Conservation (phyloP, 2,797 vertebrate genomes). For the Crax fasciolata region DNA sequence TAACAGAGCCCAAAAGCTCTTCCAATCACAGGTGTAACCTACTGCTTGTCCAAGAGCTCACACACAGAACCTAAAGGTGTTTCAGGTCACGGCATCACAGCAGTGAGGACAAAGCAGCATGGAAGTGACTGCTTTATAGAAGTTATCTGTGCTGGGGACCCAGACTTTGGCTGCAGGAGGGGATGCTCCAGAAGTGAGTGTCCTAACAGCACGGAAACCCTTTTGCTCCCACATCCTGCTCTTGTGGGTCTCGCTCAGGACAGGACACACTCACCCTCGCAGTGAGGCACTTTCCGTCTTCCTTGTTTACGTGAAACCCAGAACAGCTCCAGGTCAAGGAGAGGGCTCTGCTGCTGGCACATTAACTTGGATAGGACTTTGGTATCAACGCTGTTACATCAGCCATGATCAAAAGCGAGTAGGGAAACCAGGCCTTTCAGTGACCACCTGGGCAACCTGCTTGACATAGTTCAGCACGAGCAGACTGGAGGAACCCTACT, state of each 20-base stretch:
- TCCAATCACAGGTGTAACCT: neutral
- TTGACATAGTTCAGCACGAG: neutral
- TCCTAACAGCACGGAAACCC: neutral
- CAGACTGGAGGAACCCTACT: no score
- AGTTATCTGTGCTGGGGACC: neutral
- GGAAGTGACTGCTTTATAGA: neutral
- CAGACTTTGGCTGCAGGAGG: neutral
- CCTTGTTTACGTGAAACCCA: neutral
- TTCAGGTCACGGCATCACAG: neutral
- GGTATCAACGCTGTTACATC: neutral
- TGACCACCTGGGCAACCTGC: neutral
- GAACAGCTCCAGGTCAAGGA: neutral
- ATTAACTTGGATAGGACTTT: neutral
- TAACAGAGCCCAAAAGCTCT: neutral
- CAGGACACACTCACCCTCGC: neutral
- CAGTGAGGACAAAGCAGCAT: neutral
- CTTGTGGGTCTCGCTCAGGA: neutral
- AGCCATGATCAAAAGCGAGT: neutral
- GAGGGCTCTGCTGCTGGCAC: fast-evolving
- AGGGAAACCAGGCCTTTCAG: neutral
- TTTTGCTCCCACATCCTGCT: neutral
- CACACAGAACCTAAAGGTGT: fast-evolving
- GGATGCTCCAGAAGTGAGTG: fast-evolving
- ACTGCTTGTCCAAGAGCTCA: neutral
- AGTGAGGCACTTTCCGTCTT: neutral